Base-by-base conservation (phyloP, 2,888 invertebrate species). In the Phyllotreta striolata region DNA sequence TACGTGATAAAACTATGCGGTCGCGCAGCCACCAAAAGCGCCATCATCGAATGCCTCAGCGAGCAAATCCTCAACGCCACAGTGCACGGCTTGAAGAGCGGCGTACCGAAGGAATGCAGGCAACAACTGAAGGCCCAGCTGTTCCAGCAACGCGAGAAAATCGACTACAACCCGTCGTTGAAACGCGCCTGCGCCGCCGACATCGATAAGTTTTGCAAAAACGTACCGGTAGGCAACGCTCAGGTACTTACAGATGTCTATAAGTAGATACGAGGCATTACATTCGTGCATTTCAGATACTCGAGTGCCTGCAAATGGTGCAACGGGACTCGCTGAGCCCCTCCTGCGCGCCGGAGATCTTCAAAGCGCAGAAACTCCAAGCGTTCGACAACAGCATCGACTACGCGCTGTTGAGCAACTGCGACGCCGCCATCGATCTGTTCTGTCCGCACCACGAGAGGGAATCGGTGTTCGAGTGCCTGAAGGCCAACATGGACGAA, bases 51-150 rank as follows among this genome's bases (percentile, higher is more conserved):
- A 57, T 97, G 96, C 79, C 83, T 96, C 66, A 97, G 97, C 82
- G 92, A 94, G 80, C 91, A 92, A 68, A 91, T 97, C 55, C 88
- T 95, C 68, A 93, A 96, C 77, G 95, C 96, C 78, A 93, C 94
- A 0, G 87, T 96, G 63, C 85, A 86, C 40, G 88, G 88, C 59
- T 85, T 87, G 52, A 89, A 91, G 65, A 93, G 92, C 70, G 88
- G 90, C 69, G 89, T 98, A 74, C 88, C 91, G 3, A 93, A 91
- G 79, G 92, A 92, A 14, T 99, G 98, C 78, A 87, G 95, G 38
- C 93, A 94, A 76, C 96, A 98, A 79, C 84, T 98, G 12, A 88
- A 91, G 77, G 91, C 93, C 55, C 96, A 98, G 78, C 84, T 98
- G 34, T 91, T 96, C 74, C 95, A 96, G 77, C 92, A 96, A 80